phyloP scores from a whole-genome alignment of 2,113 vertebrate genomes.

The Cricetomys ansorgei region DNA sequence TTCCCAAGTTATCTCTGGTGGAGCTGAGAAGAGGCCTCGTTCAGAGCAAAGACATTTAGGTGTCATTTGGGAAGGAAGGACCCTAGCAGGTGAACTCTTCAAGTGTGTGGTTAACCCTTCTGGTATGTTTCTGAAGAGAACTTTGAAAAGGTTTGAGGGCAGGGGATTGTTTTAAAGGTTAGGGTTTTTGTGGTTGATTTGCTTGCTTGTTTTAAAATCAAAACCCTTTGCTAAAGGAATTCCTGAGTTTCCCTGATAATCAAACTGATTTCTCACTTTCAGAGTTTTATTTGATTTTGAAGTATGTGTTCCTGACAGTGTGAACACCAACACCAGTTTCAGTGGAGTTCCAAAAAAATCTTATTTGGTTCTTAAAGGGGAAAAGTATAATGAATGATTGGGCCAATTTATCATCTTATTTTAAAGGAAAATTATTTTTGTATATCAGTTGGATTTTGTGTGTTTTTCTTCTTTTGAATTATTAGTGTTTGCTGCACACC shows the following conservation, averaged over 20 bases:
- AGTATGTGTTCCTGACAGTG: background rate
- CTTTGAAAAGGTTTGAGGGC: background rate
- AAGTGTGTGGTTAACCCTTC: background rate
- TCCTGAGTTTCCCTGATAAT: background rate
- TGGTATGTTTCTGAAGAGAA: background rate
- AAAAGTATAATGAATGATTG: background rate
- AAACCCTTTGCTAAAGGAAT: conserved; percentile 1
- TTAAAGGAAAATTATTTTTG: background rate
- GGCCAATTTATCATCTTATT: conserved; percentile 21
- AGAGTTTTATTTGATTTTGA: background rate
- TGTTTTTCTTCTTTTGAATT: background rate
- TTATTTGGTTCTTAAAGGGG: background rate
- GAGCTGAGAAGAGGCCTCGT: background rate
- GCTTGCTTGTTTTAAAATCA: conserved; percentile 48
- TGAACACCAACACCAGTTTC: background rate
- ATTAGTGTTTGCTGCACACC: conserved; percentile 30
- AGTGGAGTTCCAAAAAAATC: background rate
- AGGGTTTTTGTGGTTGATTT: background rate
- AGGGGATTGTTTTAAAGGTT: conserved; percentile 55
- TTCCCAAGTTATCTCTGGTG: conserved; percentile 68
- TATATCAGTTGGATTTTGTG: conserved; percentile 61
- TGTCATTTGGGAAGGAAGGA: conserved; percentile 37
- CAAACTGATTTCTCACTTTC: conserved; percentile 2
- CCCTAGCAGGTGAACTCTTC: background rate
- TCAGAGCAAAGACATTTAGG: background rate